These are phyloP conservation scores for Saimiri boliviensis DNA, from an alignment of 2,113 vertebrate species.

Conservation along the genomic window DNA sequence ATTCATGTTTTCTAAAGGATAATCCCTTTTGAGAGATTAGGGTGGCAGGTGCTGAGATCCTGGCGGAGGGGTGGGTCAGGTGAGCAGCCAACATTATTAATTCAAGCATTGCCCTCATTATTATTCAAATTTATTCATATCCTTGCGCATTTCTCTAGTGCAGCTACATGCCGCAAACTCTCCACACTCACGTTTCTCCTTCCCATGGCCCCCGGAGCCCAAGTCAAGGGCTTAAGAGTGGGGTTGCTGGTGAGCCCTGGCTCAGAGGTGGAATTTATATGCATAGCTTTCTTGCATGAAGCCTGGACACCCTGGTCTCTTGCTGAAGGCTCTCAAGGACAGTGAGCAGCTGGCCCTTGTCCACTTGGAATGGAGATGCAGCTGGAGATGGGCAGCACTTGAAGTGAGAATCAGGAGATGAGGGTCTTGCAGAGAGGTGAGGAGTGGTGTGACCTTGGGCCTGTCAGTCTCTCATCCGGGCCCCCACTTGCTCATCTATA, in stretches of 20 bases:
- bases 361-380: not conserved
- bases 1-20: not conserved
- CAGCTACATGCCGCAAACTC: conserved; percentile 44
- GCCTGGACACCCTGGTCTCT: not conserved
- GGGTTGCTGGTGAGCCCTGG: not conserved
- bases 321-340: not conserved
- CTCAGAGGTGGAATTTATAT: not conserved
- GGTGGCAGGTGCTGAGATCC: conserved; percentile 43
- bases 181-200: conserved; percentile 57
- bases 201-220: not conserved
- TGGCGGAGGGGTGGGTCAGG: conserved; percentile 58
- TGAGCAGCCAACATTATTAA: conserved; percentile 71
- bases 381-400: not conserved
- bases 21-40: not conserved
- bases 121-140: conserved; percentile 80
- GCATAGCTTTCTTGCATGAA: not conserved
- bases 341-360: not conserved
- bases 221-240: conserved; percentile 41
- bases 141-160: conserved; percentile 58
- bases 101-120: conserved; percentile 71
- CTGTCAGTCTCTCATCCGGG: not conserved
- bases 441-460: not conserved
- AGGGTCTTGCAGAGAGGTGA: not conserved
- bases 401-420: not conserved
- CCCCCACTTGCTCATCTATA: not conserved